phyloP scores from a whole-genome alignment of 2,113 vertebrate genomes.

The Orthonyx spaldingii region DNA sequence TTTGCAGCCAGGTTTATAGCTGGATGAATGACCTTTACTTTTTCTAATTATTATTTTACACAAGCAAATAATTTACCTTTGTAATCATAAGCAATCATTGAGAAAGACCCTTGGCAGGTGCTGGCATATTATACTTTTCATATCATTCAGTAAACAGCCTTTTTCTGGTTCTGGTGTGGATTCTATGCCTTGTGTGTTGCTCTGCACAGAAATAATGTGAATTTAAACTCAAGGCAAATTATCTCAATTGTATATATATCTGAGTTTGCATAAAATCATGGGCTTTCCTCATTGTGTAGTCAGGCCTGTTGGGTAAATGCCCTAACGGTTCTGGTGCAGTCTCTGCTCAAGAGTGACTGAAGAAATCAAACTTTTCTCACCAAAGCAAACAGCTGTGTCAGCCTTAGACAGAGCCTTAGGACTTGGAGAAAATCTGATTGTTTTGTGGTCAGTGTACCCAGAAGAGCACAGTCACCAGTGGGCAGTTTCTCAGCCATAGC shows the following conservation, averaged over 20 bases:
- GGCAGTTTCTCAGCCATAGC: background rate
- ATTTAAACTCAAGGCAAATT: background rate
- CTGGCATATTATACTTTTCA: background rate
- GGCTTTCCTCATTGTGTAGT: background rate
- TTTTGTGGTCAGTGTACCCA: background rate
- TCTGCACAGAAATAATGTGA: background rate
- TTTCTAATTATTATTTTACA: constrained; percentile 56
- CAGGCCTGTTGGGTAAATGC: background rate
- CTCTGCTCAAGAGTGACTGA: background rate
- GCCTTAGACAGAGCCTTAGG: background rate
- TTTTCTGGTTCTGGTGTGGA: background rate
- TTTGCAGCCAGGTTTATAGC: constrained; percentile 27
- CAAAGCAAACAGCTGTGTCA: background rate
- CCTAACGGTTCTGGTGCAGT: background rate
- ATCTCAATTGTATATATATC: background rate
- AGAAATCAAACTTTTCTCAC: background rate
- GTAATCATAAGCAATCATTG: constrained; percentile 16
- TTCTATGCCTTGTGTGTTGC: background rate
- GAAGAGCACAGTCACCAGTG: background rate
- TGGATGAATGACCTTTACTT: constrained; percentile 35
- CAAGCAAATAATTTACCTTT: constrained; percentile 50
- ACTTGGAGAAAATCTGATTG: background rate
- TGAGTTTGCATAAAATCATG: background rate
- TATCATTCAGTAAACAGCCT: background rate
- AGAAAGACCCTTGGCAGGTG: constrained; percentile 27